These are phyloP conservation scores for Eudasyphora cyanicolor DNA, from an alignment of 2,888 invertebrate genomes.

Conservation along the genomic window DNA sequence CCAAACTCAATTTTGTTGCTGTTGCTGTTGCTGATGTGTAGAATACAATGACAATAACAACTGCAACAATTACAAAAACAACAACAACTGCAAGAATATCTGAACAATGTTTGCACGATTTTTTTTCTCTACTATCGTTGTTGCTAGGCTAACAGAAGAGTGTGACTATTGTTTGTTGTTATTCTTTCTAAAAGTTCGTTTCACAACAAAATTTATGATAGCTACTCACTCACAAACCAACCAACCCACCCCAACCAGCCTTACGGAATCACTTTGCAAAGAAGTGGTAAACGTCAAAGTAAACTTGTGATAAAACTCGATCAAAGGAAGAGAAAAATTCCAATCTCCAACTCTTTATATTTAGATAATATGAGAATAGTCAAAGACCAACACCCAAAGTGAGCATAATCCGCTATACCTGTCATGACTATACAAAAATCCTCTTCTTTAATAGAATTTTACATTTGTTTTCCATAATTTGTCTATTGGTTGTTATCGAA, in stretches of 20 bases:
- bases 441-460: too few species aligned
- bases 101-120: constrained; percentile 46
- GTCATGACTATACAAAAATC: too few species aligned
- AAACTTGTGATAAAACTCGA: not conserved
- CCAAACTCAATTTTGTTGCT: constrained; percentile 23
- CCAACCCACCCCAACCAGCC: not conserved
- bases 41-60: constrained; percentile 39
- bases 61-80: constrained; percentile 47
- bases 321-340: not conserved
- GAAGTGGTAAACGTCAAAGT: not conserved
- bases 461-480: too few species aligned
- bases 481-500: too few species aligned
- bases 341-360: too few species aligned
- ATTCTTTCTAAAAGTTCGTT: not conserved
- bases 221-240: not conserved
- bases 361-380: too few species aligned
- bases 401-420: too few species aligned
- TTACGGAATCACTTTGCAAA: not conserved
- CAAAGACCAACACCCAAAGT: too few species aligned
- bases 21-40: constrained; percentile 52
- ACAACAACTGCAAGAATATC: constrained; percentile 53
- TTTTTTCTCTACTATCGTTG: constrained; percentile 2
- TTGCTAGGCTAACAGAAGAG: too few species aligned
- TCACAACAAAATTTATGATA: constrained; percentile 12
- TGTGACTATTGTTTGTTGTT: constrained; percentile 15